These are phyloP conservation scores for Archips crataeganus DNA, from an alignment of 2,888 invertebrate genomes.

Conservation along the genomic window DNA sequence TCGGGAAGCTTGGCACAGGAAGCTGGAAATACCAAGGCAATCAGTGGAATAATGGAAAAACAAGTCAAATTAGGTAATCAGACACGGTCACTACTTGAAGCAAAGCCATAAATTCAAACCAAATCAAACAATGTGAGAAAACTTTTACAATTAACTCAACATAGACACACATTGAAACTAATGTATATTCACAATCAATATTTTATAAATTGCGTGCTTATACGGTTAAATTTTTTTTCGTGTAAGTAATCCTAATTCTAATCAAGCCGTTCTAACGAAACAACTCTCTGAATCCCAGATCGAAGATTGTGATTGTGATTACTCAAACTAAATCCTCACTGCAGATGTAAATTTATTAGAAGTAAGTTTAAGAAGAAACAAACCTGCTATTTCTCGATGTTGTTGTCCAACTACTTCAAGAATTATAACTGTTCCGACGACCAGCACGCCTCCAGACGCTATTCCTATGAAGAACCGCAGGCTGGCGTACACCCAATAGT, in stretches of 20 bases:
- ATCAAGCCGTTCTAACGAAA: too few species aligned
- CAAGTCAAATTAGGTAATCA: neutral
- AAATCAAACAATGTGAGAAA: too few species aligned
- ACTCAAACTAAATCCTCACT: neutral
- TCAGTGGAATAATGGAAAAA: neutral
- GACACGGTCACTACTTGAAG: neutral
- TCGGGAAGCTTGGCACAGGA: conserved; percentile 55
- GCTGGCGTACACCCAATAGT: conserved; percentile 81
- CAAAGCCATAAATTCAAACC: too few species aligned
- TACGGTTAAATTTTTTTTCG: too few species aligned
- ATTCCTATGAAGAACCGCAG: conserved; percentile 88
- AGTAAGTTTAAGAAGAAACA: neutral
- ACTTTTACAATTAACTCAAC: too few species aligned
- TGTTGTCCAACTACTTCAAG: conserved; percentile 86
- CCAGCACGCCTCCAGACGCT: conserved; percentile 91
- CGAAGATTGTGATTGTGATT: too few species aligned
- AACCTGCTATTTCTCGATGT: conserved; percentile 65
- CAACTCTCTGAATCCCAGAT: too few species aligned
- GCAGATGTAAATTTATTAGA: neutral
- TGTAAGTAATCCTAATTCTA: too few species aligned
- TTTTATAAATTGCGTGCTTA: too few species aligned
- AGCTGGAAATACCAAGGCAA: conserved; percentile 40
- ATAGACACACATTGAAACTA: too few species aligned
- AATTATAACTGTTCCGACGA: conserved; percentile 73
- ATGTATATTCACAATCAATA: too few species aligned